Conservation (phyloP, 2,888 invertebrate genomes). For the Chalcosyrphus nemorum region DNA sequence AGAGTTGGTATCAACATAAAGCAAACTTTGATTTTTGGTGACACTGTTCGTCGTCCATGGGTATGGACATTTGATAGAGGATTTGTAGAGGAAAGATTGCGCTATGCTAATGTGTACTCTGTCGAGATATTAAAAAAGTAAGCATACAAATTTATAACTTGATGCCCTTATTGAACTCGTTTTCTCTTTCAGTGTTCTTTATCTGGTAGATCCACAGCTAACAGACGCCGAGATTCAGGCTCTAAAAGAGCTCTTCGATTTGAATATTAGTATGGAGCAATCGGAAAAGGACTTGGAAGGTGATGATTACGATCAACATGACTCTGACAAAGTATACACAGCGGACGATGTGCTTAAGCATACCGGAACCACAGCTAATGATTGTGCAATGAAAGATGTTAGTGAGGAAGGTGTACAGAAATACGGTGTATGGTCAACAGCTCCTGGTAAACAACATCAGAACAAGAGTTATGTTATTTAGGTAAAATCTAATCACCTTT, state of each 20-base stretch:
- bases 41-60: conserved; percentile 77
- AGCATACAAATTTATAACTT: neutral
- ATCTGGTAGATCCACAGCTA: conserved; percentile 77
- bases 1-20: conserved; percentile 77
- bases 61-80: conserved; percentile 77
- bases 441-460: conserved; percentile 75
- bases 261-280: conserved; percentile 29
- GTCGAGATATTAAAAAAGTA: conserved; percentile 77
- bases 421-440: conserved; percentile 78
- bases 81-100: conserved; percentile 76
- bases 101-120: conserved; percentile 76
- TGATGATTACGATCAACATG: neutral
- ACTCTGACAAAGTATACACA: conserved; percentile 68
- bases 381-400: conserved; percentile 34
- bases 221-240: conserved; percentile 67
- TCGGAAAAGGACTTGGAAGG: neutral
- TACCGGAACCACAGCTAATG: neutral
- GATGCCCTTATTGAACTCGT: neutral
- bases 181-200: conserved; percentile 75
- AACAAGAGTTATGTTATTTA: too few relatives aligned
- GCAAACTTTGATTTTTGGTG: conserved; percentile 76
- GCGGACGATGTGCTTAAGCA: conserved; percentile 66
- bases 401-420: conserved; percentile 37
- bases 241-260: conserved; percentile 74
- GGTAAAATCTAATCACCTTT: neutral